Evolutionary conservation across 2,888 invertebrate species (phyloP).

Genomic region (Diplazon laetatorius): DNA sequence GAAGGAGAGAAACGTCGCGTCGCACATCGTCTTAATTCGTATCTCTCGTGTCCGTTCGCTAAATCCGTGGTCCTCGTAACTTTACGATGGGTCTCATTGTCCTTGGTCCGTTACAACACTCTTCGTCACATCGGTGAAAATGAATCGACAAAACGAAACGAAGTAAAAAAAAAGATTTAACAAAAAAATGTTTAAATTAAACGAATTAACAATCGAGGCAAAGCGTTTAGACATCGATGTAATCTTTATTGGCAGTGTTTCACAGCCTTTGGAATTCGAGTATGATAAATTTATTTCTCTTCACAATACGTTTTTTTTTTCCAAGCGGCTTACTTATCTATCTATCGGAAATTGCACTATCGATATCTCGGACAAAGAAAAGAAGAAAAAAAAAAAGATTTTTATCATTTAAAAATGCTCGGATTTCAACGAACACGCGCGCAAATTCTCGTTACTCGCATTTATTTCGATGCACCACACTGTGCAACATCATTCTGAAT

Average conservation of each 20-base stretch:
- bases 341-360: slow-evolving; percentile 20
- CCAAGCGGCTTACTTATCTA: slow-evolving; percentile 18
- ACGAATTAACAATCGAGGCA: slow-evolving; percentile 22
- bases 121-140: neutral
- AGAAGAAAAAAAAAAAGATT: neutral
- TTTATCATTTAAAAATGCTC: neutral
- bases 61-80: neutral
- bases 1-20: too few relatives aligned
- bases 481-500: neutral
- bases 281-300: slow-evolving; percentile 12
- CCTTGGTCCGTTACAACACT: neutral
- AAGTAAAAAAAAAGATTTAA: too few relatives aligned
- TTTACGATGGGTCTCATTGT: neutral
- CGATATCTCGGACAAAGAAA: slow-evolving; percentile 10
- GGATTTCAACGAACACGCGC: slow-evolving; percentile 2
- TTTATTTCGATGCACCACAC: neutral
- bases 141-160: neutral
- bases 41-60: neutral
- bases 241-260: slow-evolving; percentile 58
- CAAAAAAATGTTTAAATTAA: slow-evolving; percentile 9
- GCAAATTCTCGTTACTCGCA: neutral
- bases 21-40: too few relatives aligned
- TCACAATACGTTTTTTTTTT: slow-evolving; percentile 40
- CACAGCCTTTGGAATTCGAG: slow-evolving; percentile 35
- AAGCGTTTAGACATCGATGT: slow-evolving; percentile 46